Conservation (phyloP, 2,888 invertebrate genomes). For the Junonia oenone region DNA sequence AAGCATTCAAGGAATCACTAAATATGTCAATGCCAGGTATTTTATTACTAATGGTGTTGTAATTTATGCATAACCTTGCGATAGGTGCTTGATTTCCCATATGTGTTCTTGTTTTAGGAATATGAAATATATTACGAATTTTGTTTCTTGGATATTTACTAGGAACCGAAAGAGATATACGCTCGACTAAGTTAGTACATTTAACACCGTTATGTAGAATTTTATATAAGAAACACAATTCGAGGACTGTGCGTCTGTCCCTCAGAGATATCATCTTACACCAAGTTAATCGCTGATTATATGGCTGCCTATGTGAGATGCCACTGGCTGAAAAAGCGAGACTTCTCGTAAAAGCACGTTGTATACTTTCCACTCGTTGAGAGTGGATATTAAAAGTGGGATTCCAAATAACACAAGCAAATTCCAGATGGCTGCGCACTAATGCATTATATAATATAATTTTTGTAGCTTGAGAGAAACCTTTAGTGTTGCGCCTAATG, state of each 20-base stretch:
- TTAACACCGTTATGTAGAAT: too few relatives aligned
- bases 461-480: not conserved
- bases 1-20: too few relatives aligned
- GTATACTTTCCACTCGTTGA: constrained; percentile 20
- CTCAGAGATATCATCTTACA: constrained; percentile 12
- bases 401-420: not conserved
- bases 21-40: too few relatives aligned
- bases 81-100: too few relatives aligned
- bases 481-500: not conserved
- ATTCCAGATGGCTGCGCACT: not conserved
- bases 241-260: too few relatives aligned
- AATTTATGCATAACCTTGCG: too few relatives aligned
- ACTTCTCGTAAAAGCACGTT: constrained; percentile 20
- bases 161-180: not conserved
- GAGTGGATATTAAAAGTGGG: constrained; percentile 3
- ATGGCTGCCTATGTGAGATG: constrained; percentile 3
- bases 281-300: constrained; percentile 2
- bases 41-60: too few relatives aligned
- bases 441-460: not conserved
- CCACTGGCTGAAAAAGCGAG: too few relatives aligned
- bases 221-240: too few relatives aligned
- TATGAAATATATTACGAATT: not conserved
- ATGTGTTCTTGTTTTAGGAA: not conserved
- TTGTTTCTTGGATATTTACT: not conserved
- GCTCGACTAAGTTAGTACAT: not conserved